Conservation (phyloP, 2,888 invertebrate species). For the Camptogramma bilineatum region DNA sequence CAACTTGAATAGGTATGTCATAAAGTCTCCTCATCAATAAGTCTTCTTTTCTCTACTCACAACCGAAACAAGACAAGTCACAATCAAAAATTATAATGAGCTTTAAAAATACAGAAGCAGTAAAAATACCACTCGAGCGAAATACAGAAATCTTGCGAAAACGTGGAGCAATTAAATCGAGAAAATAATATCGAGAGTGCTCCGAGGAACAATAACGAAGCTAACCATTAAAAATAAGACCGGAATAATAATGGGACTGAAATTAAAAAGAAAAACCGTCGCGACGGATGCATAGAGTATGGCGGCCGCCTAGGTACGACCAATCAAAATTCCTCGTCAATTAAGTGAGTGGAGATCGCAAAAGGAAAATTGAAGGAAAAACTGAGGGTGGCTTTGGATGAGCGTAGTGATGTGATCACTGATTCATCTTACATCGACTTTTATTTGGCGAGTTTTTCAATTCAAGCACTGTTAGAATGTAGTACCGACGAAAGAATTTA, state of each 20-base stretch:
- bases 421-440: slow-evolving; percentile 1
- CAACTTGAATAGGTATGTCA: too few species aligned
- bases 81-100: slow-evolving; percentile 55
- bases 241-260: slow-evolving; percentile 78
- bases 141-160: slow-evolving; percentile 58
- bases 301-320: slow-evolving; percentile 69
- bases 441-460: too few species aligned
- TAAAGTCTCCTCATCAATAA: slow-evolving; percentile 16
- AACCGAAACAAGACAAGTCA: slow-evolving; percentile 44
- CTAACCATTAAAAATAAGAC: slow-evolving; percentile 83
- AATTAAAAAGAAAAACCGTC: slow-evolving; percentile 67
- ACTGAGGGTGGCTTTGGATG: slow-evolving; percentile 74
- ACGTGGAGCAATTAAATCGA: slow-evolving; percentile 73
- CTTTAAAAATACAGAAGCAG: slow-evolving; percentile 51
- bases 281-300: slow-evolving; percentile 81
- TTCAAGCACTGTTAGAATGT: too few species aligned
- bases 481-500: not conserved
- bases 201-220: slow-evolving; percentile 78
- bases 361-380: slow-evolving; percentile 85
- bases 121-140: slow-evolving; percentile 58
- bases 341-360: slow-evolving; percentile 83
- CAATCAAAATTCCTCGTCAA: slow-evolving; percentile 85
- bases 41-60: slow-evolving; percentile 7
- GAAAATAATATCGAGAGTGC: slow-evolving; percentile 75
- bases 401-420: slow-evolving; percentile 36